Percentiles rank a stretch among this genome's conserved stretches.
Conservation (phyloP, 1,140 invertebrate species). For the Mya arenaria region DNA sequence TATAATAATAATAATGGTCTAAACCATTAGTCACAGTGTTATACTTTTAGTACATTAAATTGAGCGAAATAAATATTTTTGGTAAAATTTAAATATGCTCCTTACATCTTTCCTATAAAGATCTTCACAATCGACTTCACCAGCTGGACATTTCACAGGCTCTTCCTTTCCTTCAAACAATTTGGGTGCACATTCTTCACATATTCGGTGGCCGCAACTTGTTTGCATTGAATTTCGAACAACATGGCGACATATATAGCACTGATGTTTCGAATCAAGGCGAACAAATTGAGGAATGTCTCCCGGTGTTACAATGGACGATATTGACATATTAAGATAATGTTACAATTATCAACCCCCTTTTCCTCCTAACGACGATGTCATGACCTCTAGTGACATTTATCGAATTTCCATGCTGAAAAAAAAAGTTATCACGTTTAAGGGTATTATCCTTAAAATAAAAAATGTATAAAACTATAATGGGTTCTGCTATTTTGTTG, state of each 20-base stretch:
- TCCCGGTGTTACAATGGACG: too few relatives aligned
- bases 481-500: too few relatives aligned
- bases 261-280: too few relatives aligned
- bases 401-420: too few relatives aligned
- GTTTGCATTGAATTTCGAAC: neutral
- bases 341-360: too few relatives aligned
- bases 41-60: neutral
- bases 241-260: neutral
- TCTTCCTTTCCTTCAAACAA: neutral
- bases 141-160: neutral
- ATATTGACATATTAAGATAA: too few relatives aligned
- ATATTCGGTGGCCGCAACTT: neutral
- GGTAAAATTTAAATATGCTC: neutral
- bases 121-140: neutral
- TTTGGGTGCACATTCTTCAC: neutral
- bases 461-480: too few relatives aligned
- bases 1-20: neutral
- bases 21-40: neutral
- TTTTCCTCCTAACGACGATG: too few relatives aligned
- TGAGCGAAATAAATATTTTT: neutral
- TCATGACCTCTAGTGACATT: too few relatives aligned
- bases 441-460: too few relatives aligned
- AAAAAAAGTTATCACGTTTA: too few relatives aligned
- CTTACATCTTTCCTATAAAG: neutral
- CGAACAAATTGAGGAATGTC: too few relatives aligned